Conservation (phyloP, 2,888 invertebrate species). For the Drosophila anomalata region DNA sequence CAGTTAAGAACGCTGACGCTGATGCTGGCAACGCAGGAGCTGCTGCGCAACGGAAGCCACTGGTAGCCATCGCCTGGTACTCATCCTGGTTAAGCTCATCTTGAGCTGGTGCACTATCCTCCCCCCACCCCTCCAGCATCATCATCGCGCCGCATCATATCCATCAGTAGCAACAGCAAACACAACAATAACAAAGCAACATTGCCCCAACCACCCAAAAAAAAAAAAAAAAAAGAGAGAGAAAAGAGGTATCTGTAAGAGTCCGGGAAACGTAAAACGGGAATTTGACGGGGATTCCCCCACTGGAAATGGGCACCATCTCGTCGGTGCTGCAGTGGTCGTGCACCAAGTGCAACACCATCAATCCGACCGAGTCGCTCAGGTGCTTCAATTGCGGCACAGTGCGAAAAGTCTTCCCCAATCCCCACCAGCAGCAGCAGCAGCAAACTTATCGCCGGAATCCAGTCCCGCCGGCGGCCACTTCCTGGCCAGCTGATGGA, state of each 20-base stretch:
- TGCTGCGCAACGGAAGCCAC: background rate
- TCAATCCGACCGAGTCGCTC: conserved; percentile 93
- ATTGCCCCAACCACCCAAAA: background rate
- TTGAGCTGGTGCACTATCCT: background rate
- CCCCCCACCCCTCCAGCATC: too few species aligned
- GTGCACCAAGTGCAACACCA: conserved; percentile 93
- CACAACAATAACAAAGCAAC: background rate
- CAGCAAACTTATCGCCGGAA: conserved; percentile 52
- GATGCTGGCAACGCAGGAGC: conserved; percentile 2
- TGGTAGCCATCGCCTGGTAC: background rate
- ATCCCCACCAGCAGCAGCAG: conserved; percentile 42
- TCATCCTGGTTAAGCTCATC: conserved; percentile 2
- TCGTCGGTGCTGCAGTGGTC: conserved; percentile 97
- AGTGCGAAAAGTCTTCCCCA: conserved; percentile 85
- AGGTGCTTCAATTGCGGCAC: conserved; percentile 93
- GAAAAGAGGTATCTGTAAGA: background rate
- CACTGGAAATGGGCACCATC: conserved; percentile 91
- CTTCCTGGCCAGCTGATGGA: conserved; percentile 55
- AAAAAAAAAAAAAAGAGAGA: background rate
- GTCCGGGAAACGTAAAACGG: background rate
- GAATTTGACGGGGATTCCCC: conserved; percentile 6
- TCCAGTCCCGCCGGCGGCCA: conserved; percentile 20
- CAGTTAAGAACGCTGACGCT: conserved; percentile 3
- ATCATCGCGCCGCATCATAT: background rate
- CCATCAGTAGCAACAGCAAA: background rate